Base-by-base conservation (phyloP, 2,888 invertebrate species). In the Eurois occulta region DNA sequence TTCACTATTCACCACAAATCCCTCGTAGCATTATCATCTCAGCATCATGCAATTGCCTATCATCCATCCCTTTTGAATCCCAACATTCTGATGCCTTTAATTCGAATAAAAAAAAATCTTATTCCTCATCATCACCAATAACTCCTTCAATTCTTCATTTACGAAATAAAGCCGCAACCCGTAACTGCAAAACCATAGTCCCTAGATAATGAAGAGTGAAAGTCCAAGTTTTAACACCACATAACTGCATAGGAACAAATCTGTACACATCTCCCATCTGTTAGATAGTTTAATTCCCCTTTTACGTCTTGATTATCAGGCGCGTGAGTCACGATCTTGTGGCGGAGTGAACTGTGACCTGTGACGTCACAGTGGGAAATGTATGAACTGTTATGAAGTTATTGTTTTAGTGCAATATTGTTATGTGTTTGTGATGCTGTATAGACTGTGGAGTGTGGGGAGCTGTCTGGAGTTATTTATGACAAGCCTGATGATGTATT, bases 331-430 rank as follows among this genome's bases (percentile, higher is more conserved):
- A 90, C 89, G 90, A 90, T 83, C 85, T 89, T 86, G 87, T 87
- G 85, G 81, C 84, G 87, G 88, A 85, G 86, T 88, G 92, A 91
- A 90, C 92, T 90, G 82, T 89, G 88, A 90, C 91, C 89, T 85
- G 87, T 91, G 90, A 87, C 88, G 91, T 88, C 90, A 91, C 74
- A 90, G 88, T 90, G 91, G 91, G 90, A 90, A 91, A 89, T 79
- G 79, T 84, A 83, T 86, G 84, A 75, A 88, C 81, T 82, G 84
- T 86, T 86, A 86, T 85, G 76, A 85, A 76, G 83, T 87, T 87
- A 88, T 88, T 88, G 82, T 88, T 86, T 86, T 74, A 82, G 72
- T 84, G 73, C 79, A 74, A 78, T 76, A 78, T 81, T 77, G 68
- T 83, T 81, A 64, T 77, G 62, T 69, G 35, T 55, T 71, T 78